Evolutionary conservation across 2,888 invertebrate genomes (phyloP).

Genomic region (Plebejus argus): DNA sequence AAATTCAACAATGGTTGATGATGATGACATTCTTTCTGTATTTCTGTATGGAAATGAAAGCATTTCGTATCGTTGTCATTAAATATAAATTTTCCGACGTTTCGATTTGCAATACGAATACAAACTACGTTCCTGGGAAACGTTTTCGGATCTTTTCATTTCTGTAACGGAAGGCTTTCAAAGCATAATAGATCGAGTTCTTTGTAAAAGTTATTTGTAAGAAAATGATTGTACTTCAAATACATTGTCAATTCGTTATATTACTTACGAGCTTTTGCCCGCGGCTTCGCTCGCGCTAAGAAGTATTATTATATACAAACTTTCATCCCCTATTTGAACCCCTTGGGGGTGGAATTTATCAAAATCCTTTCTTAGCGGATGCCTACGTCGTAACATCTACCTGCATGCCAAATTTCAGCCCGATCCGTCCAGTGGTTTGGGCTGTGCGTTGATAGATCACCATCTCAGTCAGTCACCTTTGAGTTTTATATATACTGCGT

Average conservation of each 20-base stretch:
- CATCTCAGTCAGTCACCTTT: too few species aligned
- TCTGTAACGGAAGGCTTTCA: conserved; percentile 14
- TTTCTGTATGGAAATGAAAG: background rate
- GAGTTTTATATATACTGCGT: too few species aligned
- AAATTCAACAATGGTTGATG: background rate
- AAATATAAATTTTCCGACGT: conserved; percentile 12
- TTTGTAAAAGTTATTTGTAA: conserved; percentile 8
- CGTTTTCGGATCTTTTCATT: conserved; percentile 23
- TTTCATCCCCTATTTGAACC: too few species aligned
- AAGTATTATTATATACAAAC: too few species aligned
- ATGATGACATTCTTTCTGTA: background rate
- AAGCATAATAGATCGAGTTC: conserved; percentile 13
- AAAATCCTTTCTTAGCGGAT: too few species aligned
- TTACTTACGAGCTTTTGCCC: too few species aligned
- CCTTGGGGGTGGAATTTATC: too few species aligned
- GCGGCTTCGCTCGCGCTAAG: too few species aligned
- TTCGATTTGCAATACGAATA: conserved; percentile 17
- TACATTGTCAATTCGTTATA: background rate
- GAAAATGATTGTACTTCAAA: background rate
- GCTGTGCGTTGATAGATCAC: too few species aligned
- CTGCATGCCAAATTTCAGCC: too few species aligned
- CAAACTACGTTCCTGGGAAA: background rate
- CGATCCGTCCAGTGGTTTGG: too few species aligned
- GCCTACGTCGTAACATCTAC: too few species aligned
- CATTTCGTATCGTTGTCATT: background rate